Base-by-base conservation (phyloP, 2,888 invertebrate species). In the Argyra leucocephala region DNA sequence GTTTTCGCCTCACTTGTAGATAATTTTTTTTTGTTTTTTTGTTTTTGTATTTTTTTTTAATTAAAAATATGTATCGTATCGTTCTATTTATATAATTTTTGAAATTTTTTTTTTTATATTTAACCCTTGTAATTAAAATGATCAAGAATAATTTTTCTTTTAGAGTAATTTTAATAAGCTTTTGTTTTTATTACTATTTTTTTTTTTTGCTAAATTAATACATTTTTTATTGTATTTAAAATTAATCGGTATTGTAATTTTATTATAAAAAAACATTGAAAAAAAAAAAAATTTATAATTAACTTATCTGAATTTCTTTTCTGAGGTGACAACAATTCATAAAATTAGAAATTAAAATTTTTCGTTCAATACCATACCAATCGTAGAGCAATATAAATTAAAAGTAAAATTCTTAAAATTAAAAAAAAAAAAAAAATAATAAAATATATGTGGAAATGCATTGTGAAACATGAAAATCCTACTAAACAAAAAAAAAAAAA, bases 391-490 rank as follows among this genome's bases (percentile, higher is more conserved):
- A 69, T 67, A 66, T 67, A 69, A 71, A 66, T 26, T 31, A 31
- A 31, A 31, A 4, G 4, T 6, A 26, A 26, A 26, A 26, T 26
- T 26, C 4, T 31, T 31, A 31, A 31, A 31, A 31, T 31, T 26
- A 26, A 4, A 26, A 26, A 26, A 26, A 26, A 26, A 31, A 4
- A 31, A 31, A 67, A 69, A 67, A 66, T 67, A 69, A 71, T 66
- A 73, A 67, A 71, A 69, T 67, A 73, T 72, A 72, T 74, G 74
- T 74, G 72, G 75, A 78, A 77, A 78, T 78, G 73, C 80, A 80
- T 80, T 80, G 80, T 78, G 79, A 80, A 80, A 79, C 80, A 80
- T 80, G 80, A 76, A 73, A 73, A 72, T 69, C 48, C 48, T 70
- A 69, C 69, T 61, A 65, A 63, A 64, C 24, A 48, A 67, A 68